Evolutionary conservation across 2,888 invertebrate species (phyloP), one percentile per base, ranked within the genome.

Genomic region (Lasioglossum pauxillum): DNA sequence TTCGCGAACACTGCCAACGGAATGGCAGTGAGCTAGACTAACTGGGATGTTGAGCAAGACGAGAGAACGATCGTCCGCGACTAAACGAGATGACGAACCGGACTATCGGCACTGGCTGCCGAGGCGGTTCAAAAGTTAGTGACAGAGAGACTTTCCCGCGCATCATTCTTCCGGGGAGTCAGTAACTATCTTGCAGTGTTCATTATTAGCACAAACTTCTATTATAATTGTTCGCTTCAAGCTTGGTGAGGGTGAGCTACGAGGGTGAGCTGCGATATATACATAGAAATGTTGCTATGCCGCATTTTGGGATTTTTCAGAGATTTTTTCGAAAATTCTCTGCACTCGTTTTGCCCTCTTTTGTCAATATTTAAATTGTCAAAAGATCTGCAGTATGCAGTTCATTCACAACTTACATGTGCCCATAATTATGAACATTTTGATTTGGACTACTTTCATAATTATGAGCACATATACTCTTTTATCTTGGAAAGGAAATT

Each of bases 61-160:
- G 79, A 49, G 83, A 76, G 89, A 89, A 88, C 82, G 91, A 86
- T 90, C 87, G 83, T 78, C 84, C 77, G 78, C 90, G 89, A 91
- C 91, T 91, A 89, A 91, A 91, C 90, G 87, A 79, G 80, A 88
- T 83, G 88, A 89, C 85, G 85, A 90, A 84, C 89, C 80, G 89
- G 81, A 85, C 73, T 90, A 87, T 86, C 88, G 78, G 83, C 86
- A 86, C 88, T 90, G 90, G 82, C 82, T 57, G 78, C 80, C 67
- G 75, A 71, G 67, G 23, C 75, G 77, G 75, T 83, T 88, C 77
- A 78, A 88, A 89, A 86, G 80, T 67, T 35, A 10, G 10, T 64
- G 44, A 74, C 78, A 53, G 31, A 69, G 64, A 85, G 67, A 79
- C 76, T 87, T 84, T 73, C 75, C 73, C 75, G 76, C 78, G 14